Base-by-base conservation (phyloP, 2,888 invertebrate genomes). In the Nephrotoma guestfalica region DNA sequence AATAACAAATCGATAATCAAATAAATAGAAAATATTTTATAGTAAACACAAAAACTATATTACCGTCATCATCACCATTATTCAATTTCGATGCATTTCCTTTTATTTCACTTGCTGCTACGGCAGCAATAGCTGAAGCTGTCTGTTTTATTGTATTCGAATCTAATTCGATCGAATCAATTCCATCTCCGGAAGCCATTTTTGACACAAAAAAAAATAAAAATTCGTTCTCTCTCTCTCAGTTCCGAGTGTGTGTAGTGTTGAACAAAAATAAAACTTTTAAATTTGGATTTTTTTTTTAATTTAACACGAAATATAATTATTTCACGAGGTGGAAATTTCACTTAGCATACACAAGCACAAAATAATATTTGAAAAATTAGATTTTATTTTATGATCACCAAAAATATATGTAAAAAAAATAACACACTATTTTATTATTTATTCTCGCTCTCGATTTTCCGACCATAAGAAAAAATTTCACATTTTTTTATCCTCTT, bases 151-250 rank as follows among this genome's bases (percentile, higher is more conserved):
- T n/a, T 84, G 41, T n/a, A 41, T 84, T 41, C 91, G 94, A 93
- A 92, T 95, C 96, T 92, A 95, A 93, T 93, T 96, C 96, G 91
- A 96, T 96, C 91, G 94, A 94, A 93, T 96, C 96, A 91, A 94
- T 93, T 90, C 92, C 94, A 91, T 96, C 96, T 71, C 71, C 71
- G 92, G 96, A 96, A 94, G 96, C 96, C 96, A 96, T 96, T 93
- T 93, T 93, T 87, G 45, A 13, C 71, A 71, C 71, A 84, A 41
- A 13, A 71, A 11, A 51, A 51, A 51, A 51, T 18, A 84, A 84
- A 84, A 30, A 71, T 7, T 51, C 51, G 51, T 51, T 51, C 43
- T 4, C 43, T 43, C 57, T 57, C 43, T 43, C 30, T 71, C 51
- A 51, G 51, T 71, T 71, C 71, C 71, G 71, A 47, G 43, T 30